Evolutionary conservation across 2,797 vertebrate species (phyloP).

Genomic region (Leptoclinus maculatus): DNA sequence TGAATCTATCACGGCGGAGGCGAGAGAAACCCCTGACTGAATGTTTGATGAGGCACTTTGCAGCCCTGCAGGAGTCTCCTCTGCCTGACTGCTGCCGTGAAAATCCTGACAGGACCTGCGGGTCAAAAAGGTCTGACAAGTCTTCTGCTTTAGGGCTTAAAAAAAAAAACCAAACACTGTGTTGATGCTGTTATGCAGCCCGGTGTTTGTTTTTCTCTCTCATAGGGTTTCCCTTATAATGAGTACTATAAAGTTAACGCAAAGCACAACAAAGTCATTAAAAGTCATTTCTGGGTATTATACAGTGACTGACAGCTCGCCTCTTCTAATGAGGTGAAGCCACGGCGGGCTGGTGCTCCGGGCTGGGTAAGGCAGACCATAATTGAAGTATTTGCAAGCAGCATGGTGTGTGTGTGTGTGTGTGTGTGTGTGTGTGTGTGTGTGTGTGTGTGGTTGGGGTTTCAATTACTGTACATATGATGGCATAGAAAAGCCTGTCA

Average conservation of each 20-base stretch:
- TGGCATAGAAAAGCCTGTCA: background rate
- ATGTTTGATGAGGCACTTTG: conserved; percentile 69
- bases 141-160: conserved; percentile 41
- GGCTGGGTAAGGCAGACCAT: background rate
- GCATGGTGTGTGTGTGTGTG: background rate
- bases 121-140: conserved; percentile 66
- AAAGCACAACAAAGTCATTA: conserved; percentile 33
- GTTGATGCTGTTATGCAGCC: conserved; percentile 45
- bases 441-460: background rate
- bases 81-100: conserved; percentile 50
- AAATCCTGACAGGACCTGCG: conserved; percentile 63
- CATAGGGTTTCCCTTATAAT: conserved; percentile 14
- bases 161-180: conserved; percentile 57
- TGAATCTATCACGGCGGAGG: conserved; percentile 43
- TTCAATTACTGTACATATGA: conserved; percentile 25
- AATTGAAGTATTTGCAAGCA: conserved; percentile 8
- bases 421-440: background rate
- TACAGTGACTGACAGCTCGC: conserved; percentile 38
- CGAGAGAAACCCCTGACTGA: conserved; percentile 55
- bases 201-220: conserved; percentile 26
- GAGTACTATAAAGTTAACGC: conserved; percentile 19
- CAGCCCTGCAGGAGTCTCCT: conserved; percentile 63
- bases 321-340: conserved; percentile 42
- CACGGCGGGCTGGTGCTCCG: background rate
- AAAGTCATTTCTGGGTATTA: conserved; percentile 18